Evolutionary conservation across 2,888 invertebrate genomes (phyloP).

Genomic region (Xestia xanthographa): DNA sequence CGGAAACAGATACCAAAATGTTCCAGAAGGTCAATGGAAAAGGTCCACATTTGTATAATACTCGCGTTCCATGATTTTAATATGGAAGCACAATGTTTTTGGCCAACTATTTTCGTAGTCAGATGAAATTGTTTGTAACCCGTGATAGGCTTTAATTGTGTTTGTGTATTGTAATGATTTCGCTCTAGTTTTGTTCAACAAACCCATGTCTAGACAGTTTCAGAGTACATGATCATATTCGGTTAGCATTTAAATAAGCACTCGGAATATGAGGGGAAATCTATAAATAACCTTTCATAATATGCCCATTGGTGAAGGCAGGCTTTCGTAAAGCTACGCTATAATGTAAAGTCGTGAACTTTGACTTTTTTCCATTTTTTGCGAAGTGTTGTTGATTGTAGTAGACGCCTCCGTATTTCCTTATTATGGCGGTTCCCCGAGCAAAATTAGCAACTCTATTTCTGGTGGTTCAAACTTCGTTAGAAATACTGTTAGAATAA

Average conservation of each 20-base stretch:
- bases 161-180: conserved; percentile 24
- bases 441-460: too few species aligned
- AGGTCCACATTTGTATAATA: not conserved
- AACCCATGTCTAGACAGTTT: conserved; percentile 21
- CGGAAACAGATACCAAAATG: not conserved
- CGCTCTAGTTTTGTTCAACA: conserved; percentile 7
- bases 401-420: not conserved
- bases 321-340: not conserved
- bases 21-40: not conserved
- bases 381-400: not conserved
- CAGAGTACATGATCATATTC: not conserved
- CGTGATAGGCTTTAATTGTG: conserved; percentile 24
- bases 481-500: too few species aligned
- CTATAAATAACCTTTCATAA: not conserved
- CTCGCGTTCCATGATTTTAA: conserved; percentile 20
- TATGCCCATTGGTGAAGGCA: not conserved
- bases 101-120: conserved; percentile 1
- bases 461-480: too few species aligned
- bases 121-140: conserved; percentile 21
- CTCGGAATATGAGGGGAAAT: not conserved
- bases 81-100: conserved; percentile 14
- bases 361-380: not conserved
- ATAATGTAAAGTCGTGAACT: not conserved
- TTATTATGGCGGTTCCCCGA: too few species aligned
- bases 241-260: conserved; percentile 1